Evolutionary conservation across 2,888 invertebrate species (phyloP).

Genomic region (Trachelus tabidus): DNA sequence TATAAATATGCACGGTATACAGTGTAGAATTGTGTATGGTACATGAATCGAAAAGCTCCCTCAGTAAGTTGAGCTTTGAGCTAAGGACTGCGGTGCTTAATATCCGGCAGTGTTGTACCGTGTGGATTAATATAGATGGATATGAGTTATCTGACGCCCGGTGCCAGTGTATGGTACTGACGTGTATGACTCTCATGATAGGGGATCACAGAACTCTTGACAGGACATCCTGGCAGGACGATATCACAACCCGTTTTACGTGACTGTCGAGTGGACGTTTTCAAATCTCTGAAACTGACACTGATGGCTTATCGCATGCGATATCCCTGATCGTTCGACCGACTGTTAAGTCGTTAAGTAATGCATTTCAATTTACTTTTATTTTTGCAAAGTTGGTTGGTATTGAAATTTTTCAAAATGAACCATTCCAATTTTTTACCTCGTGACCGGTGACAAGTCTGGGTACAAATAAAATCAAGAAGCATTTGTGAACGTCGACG

Average conservation of each 20-base stretch:
- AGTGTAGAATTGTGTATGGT: neutral
- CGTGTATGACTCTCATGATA: constrained; percentile 59
- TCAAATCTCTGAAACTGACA: constrained; percentile 57
- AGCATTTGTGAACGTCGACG: neutral
- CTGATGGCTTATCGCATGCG: constrained; percentile 53
- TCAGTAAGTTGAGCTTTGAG: neutral
- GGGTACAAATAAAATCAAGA: neutral
- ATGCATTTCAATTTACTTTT: too few species aligned
- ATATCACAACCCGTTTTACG: constrained; percentile 59
- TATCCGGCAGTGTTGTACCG: constrained; percentile 37
- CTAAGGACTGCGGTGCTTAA: constrained; percentile 36
- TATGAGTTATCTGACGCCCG: constrained; percentile 54
- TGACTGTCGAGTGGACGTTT: constrained; percentile 57
- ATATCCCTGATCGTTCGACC: neutral
- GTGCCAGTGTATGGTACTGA: constrained; percentile 49
- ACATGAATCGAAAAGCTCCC: neutral
- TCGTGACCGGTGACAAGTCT: neutral
- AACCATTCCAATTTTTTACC: neutral
- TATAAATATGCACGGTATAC: neutral
- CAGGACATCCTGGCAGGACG: constrained; percentile 51
- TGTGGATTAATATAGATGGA: constrained; percentile 58
- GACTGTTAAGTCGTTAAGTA: neutral
- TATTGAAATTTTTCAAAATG: neutral
- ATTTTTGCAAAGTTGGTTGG: neutral
- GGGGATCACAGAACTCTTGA: constrained; percentile 49